Base-by-base conservation (phyloP, 2,797 vertebrate genomes). In the Ispidina picta region DNA sequence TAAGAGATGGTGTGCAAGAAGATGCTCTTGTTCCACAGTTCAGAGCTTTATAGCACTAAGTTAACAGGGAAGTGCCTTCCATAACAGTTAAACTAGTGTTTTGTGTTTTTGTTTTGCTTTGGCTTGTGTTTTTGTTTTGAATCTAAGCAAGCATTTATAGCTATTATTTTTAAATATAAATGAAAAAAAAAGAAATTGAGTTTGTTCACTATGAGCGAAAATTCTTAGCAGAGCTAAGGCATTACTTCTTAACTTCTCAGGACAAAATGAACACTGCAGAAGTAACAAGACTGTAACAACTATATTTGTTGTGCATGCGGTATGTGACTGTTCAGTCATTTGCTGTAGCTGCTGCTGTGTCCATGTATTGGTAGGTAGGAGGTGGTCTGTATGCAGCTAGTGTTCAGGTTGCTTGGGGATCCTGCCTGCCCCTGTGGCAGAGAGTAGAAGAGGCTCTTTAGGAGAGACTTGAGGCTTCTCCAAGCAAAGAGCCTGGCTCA, bases 251-350 rank as follows among this genome's bases (percentile, higher is more conserved):
- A 83, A 64, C 37, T 43, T 83, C 51, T 68, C 49, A 60, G 64
- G 46, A 26, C 48, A 71, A 81, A 46, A 9, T 5, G 25, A 74
- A 25, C 6, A 3, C 29, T 72, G 0, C 6, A 37, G 39, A 44
- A 65, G 52, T 66, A 70, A 39, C 12, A 54, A 11, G 33, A 43
- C 17, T 66, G 62, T 46, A 5, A 7, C 44, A 12, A 8, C 20
- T 52, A 35, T 71, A 81, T 28, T 29, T 37, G 26, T 48, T 76
- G 15, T 75, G 58, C 3, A 0, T 1, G 0, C 35, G 4, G 0
- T 22, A 14, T 23, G 54, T 63, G 46, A 9, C 25, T 56, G 35
- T 22, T 26, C 6, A 26, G n/a, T 56, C 0, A 0, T 65, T 78
- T 68, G 72, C 69, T 64, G 21, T 74, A 43, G 5, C 29, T 74